Evolutionary conservation across 2,888 invertebrate genomes (phyloP), one percentile per base, ranked within the genome.

Genomic region (Agriopis aurantiaria): DNA sequence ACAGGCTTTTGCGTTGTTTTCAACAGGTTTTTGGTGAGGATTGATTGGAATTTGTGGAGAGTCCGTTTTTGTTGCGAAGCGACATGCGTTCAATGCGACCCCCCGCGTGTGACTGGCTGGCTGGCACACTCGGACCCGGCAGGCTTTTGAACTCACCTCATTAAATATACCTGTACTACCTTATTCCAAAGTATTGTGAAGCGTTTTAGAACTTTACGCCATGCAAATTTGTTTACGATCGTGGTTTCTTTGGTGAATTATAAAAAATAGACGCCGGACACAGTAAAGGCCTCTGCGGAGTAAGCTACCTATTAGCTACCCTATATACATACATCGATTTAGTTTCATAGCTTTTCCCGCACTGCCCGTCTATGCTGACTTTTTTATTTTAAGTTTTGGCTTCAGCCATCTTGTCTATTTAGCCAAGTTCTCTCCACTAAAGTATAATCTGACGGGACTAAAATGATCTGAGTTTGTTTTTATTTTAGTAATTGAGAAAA

Each of bases 101-200:
- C 69, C 71, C 72, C 71, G 68, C 68, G 68, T 55, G 51, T 48
- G 65, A 77, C 77, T 77, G 72, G 68, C 61, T 53, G 53, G 56
- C 63, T 55, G 60, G 69, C 66, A 52, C 58, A 55, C 45, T 12
- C 11, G 49, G 51, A 40, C 49, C 60, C 60, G 49, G 40, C 14
- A 61, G 73, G 68, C 57, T 65, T 66, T 62, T 61, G 58, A 57
- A 66, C 62, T 53, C 62, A 73, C 72, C 69, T 67, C 48, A 69
- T 64, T 59, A 65, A 45, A 62, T 61, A 53, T 23, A 59, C 52
- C 49, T 33, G 41, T 53, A 69, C 62, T 68, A 64, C 76, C 76
- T 73, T 74, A 72, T 58, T 33, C 41, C 23, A 58, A 11, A 64
- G 72, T 48, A 71, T 70, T 72, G 69, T 57, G 66, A 64, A 61